Evolutionary conservation across 2,113 vertebrate genomes (phyloP).

Genomic region (Coryphaenoides rupestris): DNA sequence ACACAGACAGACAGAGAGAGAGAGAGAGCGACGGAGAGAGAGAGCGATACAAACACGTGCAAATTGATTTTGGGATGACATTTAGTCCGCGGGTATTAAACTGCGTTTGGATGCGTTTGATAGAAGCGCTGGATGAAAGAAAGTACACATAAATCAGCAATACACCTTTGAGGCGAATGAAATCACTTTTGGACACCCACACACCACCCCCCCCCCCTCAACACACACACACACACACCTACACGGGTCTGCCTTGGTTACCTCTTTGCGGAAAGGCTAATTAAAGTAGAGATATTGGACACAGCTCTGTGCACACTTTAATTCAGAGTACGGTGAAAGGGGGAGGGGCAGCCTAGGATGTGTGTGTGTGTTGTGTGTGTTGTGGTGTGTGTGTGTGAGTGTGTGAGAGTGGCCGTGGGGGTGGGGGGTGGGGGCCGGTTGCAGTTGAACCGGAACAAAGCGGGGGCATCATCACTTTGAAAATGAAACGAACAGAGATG

Average conservation of each 20-base stretch:
- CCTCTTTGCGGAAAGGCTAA: slow-evolving; percentile 52
- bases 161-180: slow-evolving; percentile 54
- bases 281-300: slow-evolving; percentile 73
- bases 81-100: slow-evolving; percentile 42
- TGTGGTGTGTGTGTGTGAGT: neutral
- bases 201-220: no score
- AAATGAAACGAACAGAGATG: slow-evolving; percentile 22
- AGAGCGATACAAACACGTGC: neutral
- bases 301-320: slow-evolving; percentile 59
- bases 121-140: slow-evolving; percentile 48
- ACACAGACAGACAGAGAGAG: no score
- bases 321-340: slow-evolving; percentile 35
- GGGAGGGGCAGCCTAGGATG: neutral
- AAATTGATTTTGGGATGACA: slow-evolving; percentile 21
- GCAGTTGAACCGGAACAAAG: slow-evolving; percentile 33
- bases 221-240: no score
- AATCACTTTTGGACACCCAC: slow-evolving; percentile 41
- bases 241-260: slow-evolving; percentile 13
- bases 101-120: slow-evolving; percentile 26
- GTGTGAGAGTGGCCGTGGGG: neutral
- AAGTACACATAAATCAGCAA: slow-evolving; percentile 59
- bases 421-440: slow-evolving; percentile 4
- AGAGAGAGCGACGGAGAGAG: neutral
- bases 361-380: no score
- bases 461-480: slow-evolving; percentile 30